Evolutionary conservation across 2,888 invertebrate species (phyloP), one percentile per base, ranked within the genome.

Genomic region (Plagiodera versicolora): DNA sequence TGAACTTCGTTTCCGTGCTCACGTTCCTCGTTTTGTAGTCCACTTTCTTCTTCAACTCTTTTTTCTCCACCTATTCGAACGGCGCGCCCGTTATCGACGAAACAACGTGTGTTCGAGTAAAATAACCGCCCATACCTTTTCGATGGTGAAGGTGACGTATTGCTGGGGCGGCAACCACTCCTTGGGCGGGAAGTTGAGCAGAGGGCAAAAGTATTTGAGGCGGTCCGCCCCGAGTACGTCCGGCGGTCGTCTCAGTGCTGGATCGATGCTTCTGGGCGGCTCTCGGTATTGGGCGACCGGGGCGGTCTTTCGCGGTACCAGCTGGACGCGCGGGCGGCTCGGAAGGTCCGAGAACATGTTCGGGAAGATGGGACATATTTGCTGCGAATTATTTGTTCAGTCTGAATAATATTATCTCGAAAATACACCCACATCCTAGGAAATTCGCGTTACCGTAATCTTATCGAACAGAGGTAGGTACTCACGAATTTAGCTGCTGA

Each of bases 1-100:
- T 84, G 75, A 83, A 91, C 58, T 86, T 77, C 0, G 91, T 91
- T 80, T 92, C 91, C 0, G 87, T 85, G 28, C 65, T 52, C 6
- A 65, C 66, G 32, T 67, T 63, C 48, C 55, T 56, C 57, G 61
- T 69, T 60, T 61, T 66, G 59, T 45, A 58, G 54, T 50, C 64
- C 58, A 44, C 68, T 56, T 56, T 60, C 18, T 58, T 35, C 61
- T n/a, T 30, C 3, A 30, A n/a, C n/a, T n/a, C 51, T 20, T 45
- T 48, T 28, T 66, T 67, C 46, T 61, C 16, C 14, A 48, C 19
- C 39, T 39, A 8, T 39, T n/a, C n/a, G 14, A 39, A 39, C 14
- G 4, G n/a, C n/a, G n/a, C n/a, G n/a, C n/a, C n/a, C n/a, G n/a
- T n/a, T n/a, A n/a, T n/a, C n/a, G n/a, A n/a, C n/a, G n/a, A n/a